These are phyloP conservation scores for Musca vetustissima DNA, from an alignment of 1,140 invertebrate species.

Conservation along the genomic window DNA sequence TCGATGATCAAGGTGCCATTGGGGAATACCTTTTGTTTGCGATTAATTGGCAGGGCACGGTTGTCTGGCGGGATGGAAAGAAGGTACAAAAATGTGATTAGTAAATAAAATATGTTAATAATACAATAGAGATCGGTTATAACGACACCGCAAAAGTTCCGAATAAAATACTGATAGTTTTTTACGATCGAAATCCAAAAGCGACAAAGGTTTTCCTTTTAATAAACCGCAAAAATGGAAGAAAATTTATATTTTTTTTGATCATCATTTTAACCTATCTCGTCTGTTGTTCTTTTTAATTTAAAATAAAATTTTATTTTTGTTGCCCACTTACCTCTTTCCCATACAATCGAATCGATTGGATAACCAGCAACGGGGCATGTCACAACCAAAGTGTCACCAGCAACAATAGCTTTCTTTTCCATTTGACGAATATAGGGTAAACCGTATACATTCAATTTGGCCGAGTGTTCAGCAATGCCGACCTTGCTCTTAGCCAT, in stretches of 20 bases:
- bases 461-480: slow-evolving; percentile 79
- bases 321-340: slow-evolving; percentile 68
- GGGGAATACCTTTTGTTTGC: slow-evolving; percentile 91
- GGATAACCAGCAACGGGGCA: slow-evolving; percentile 95
- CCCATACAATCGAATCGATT: slow-evolving; percentile 91
- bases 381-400: slow-evolving; percentile 82
- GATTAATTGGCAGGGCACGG: slow-evolving; percentile 85
- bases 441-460: slow-evolving; percentile 89
- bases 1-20: slow-evolving; percentile 93
- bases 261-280: too few species aligned
- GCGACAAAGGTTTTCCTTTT: too few species aligned
- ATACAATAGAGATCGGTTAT: neutral
- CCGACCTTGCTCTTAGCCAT: slow-evolving; percentile 90
- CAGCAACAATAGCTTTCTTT: slow-evolving; percentile 89
- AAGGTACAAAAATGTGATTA: too few species aligned
- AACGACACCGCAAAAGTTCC: too few species aligned
- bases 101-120: too few species aligned
- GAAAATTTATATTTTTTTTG: too few species aligned
- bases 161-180: too few species aligned
- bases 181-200: too few species aligned
- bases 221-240: too few species aligned
- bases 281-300: too few species aligned
- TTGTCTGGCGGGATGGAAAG: slow-evolving; percentile 39
- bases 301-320: too few species aligned
- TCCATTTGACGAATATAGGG: slow-evolving; percentile 90